phyloP scores from a whole-genome alignment of 2,888 invertebrate genomes.

The Salpingus planirostris region DNA sequence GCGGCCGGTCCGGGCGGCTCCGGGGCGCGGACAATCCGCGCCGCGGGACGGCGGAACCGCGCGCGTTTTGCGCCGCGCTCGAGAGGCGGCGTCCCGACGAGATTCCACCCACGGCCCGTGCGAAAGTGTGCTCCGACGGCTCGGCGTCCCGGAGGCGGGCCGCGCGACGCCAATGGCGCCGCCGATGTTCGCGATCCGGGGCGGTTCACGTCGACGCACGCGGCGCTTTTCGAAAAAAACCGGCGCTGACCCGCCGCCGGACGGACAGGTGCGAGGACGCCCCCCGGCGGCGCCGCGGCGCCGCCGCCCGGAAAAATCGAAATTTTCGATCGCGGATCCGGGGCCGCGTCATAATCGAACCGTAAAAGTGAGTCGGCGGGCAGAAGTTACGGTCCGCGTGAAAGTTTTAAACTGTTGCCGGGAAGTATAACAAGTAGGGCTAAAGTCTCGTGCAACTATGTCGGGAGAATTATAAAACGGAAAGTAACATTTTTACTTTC shows the following conservation, averaged over 20 bases:
- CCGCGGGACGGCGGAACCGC: too few species aligned
- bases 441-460: constrained; percentile 32
- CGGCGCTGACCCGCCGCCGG: constrained; percentile 24
- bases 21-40: constrained; percentile 24
- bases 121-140: constrained; percentile 25
- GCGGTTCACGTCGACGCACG: constrained; percentile 37
- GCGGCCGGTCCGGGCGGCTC: constrained; percentile 38
- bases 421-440: constrained; percentile 37
- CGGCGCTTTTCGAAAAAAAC: constrained; percentile 30
- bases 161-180: constrained; percentile 40
- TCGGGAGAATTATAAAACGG: constrained; percentile 26
- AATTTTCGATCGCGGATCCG: too few species aligned
- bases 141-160: constrained; percentile 35
- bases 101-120: constrained; percentile 33
- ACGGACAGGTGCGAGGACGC: constrained; percentile 30
- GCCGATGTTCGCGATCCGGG: constrained; percentile 30
- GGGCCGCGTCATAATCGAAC: too few species aligned
- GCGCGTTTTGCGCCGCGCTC: too few species aligned
- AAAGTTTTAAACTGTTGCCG: constrained; percentile 36
- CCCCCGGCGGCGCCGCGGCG: too few species aligned
- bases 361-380: constrained; percentile 22
- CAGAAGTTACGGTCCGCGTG: constrained; percentile 26
- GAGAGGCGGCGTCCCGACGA: constrained; percentile 32
- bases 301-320: too few species aligned
- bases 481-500: constrained; percentile 20